Evolutionary conservation across 2,888 invertebrate species (phyloP), one percentile per base, ranked within the genome.

Genomic region (Machimus rusticus): DNA sequence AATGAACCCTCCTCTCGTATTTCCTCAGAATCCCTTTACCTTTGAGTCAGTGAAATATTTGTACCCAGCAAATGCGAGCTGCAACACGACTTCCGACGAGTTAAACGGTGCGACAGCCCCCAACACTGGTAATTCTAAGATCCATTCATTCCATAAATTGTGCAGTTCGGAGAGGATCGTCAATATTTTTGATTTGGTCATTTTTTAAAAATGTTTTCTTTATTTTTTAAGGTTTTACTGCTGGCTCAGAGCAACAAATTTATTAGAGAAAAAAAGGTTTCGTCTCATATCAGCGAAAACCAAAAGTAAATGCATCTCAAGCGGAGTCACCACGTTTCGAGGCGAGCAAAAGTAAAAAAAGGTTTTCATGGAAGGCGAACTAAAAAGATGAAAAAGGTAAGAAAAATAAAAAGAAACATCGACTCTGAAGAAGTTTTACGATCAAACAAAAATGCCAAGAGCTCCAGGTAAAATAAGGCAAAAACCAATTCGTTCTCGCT

Each of bases 401-500:
- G 28, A 14, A 31, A n/a, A 76, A 28, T n/a, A 76, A 12, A 76
- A 28, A n/a, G n/a, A n/a, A n/a, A n/a, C n/a, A 76, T 8, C 34
- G 39, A 76, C 39, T 39, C 39, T 19, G 51, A 74, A 84, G 84
- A 84, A 51, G 76, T 86, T 76, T 86, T 86, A 86, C 86, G 86
- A 86, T 43, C 51, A 86, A 86, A 86, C 46, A 86, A 76, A 86
- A 86, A 86, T 76, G 39, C 55, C 55, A 86, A 86, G 78, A 86
- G 51, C 14, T 66, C 28, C 31, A 39, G 74, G 55, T 12, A 77
- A 39, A 77, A 86, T 55, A 86, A 79, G 78, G 39, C 46, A 37
- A 84, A 78, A 57, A 79, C 19, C 78, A 55, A 66, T 28, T 78
- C 43, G 55, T 85, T 88, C 88, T 87, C 85, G 55, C 84, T 86